phyloP scores from a whole-genome alignment of 2,113 vertebrate genomes.

The Manacus vitellinus region DNA sequence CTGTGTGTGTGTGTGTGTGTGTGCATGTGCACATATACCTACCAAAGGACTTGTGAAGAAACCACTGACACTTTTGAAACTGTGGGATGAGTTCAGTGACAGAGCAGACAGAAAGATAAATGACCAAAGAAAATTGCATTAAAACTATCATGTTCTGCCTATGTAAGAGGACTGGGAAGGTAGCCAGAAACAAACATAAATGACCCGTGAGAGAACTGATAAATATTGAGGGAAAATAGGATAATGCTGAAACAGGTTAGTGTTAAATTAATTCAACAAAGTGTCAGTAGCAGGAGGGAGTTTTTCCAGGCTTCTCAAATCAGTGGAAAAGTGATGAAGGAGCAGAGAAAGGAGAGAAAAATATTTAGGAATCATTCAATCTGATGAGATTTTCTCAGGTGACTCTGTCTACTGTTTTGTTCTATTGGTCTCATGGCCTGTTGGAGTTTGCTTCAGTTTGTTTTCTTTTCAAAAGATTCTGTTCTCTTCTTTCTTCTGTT shows the following conservation, averaged over 20 bases:
- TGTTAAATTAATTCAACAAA: not conserved
- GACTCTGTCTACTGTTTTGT: not conserved
- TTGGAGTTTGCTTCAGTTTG: not conserved
- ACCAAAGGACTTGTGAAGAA: not conserved
- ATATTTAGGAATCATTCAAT: not conserved
- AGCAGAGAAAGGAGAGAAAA: not conserved
- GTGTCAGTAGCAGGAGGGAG: not conserved
- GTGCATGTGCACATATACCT: not conserved
- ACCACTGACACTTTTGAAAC: not conserved
- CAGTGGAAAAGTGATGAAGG: not conserved
- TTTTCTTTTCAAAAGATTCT: not conserved
- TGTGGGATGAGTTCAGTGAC: not conserved
- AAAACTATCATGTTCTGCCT: not conserved
- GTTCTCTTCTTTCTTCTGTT: not conserved
- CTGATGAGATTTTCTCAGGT: not conserved
- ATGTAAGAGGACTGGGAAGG: not conserved
- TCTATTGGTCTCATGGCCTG: not conserved
- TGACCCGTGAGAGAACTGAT: not conserved
- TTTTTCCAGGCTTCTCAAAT: not conserved
- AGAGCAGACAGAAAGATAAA: not conserved
- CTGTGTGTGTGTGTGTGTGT: too few species aligned
- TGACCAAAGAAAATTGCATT: not conserved
- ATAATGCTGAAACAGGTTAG: not conserved
- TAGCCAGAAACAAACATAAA: not conserved
- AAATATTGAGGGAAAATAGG: constrained; percentile 9